A percentile compares a stretch with the other conserved stretches of the same genome.
Conservation (phyloP, 2,113 vertebrate species). For the Conger conger region DNA sequence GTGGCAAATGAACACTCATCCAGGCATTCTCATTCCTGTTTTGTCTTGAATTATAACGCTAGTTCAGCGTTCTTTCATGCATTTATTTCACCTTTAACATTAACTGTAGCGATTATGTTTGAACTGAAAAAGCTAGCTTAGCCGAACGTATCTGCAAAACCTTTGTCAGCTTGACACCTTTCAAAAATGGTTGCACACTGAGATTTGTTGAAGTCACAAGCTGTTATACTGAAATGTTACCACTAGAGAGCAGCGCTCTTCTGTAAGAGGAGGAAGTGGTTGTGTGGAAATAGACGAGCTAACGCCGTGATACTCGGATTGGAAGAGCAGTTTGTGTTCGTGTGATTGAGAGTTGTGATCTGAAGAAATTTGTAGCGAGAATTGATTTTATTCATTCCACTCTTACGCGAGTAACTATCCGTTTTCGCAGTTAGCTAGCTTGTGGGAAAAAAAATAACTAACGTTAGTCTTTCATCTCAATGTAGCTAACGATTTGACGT, state of each 20-base stretch:
- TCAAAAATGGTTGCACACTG: background rate
- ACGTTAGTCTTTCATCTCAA: too few species aligned
- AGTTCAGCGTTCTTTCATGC: background rate
- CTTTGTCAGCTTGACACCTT: background rate
- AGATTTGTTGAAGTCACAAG: background rate
- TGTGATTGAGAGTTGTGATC: background rate
- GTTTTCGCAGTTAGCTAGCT: background rate
- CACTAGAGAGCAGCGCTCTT: constrained; percentile 19
- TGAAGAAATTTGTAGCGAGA: background rate
- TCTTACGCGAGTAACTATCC: background rate
- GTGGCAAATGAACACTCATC: background rate
- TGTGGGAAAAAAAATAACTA: too few species aligned
- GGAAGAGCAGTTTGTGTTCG: constrained; percentile 13
- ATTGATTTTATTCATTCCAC: background rate
- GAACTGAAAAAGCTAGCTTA: background rate
- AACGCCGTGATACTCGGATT: constrained; percentile 10
- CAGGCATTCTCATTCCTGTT: too few species aligned
- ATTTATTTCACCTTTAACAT: background rate
- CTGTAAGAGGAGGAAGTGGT: constrained; percentile 29
- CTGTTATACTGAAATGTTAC: background rate
- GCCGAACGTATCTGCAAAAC: background rate
- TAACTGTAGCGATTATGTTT: background rate
- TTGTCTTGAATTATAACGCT: too few species aligned
- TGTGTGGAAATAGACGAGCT: constrained; percentile 1
- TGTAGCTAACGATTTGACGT: background rate